phyloP scores from a whole-genome alignment of 2,113 vertebrate genomes.

The Aleadryas rufinucha region DNA sequence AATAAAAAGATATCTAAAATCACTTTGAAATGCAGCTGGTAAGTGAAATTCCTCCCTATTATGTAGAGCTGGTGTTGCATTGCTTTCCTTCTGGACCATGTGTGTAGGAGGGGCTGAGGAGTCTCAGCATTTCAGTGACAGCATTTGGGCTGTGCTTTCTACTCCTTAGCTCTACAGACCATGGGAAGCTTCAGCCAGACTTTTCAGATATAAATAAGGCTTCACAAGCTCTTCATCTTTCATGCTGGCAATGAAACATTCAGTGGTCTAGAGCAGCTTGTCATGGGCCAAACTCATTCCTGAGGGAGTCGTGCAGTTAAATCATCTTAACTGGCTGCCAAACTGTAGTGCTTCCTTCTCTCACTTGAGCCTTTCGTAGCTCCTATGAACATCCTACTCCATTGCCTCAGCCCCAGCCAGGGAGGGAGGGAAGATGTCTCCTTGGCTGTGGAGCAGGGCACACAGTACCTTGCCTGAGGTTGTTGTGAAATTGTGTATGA shows the following conservation, averaged over 20 bases:
- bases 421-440: not conserved
- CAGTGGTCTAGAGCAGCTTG: not conserved
- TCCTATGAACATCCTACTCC: not conserved
- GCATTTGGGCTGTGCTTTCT: not conserved
- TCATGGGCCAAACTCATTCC: not conserved
- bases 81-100: not conserved
- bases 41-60: not conserved
- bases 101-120: not conserved
- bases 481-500: not conserved
- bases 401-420: not conserved
- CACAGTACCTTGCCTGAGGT: not conserved
- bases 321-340: not conserved
- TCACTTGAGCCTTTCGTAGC: not conserved
- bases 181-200: not conserved
- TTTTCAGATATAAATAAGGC: not conserved
- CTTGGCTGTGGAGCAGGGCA: not conserved
- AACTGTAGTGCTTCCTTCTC: not conserved
- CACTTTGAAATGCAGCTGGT: conserved; percentile 2
- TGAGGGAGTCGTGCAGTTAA: not conserved
- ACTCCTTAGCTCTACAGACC: not conserved
- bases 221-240: not conserved
- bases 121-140: not conserved
- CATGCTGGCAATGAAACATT: not conserved
- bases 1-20: not conserved
- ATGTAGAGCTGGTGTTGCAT: not conserved